Percentiles rank a stretch among this genome's conserved stretches.
phyloP scores from a whole-genome alignment of 1,140 invertebrate genomes.

The roundworm (Caenorhabditis elegans) region DNA sequence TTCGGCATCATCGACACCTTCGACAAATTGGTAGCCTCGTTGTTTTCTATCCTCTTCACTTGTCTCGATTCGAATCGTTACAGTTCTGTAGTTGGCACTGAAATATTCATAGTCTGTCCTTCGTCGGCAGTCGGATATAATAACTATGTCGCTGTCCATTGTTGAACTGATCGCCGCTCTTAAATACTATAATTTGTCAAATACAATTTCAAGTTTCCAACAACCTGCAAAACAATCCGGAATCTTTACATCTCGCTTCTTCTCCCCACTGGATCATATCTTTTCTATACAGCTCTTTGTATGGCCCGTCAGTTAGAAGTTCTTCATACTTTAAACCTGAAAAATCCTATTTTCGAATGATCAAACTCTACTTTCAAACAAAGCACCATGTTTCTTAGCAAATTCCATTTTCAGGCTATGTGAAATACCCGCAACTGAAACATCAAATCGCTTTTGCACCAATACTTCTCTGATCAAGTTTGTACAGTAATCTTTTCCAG shows the following conservation, averaged over 20 bases:
- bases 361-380: no score
- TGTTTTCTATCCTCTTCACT: background rate
- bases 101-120: slow-evolving; percentile 9
- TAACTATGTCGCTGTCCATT: background rate
- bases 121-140: slow-evolving; percentile 29
- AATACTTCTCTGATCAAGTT: background rate
- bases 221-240: slow-evolving; percentile 28
- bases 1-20: slow-evolving; percentile 33
- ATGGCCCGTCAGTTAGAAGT: slow-evolving; percentile 13
- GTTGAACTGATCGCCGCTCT: background rate
- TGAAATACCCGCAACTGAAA: background rate
- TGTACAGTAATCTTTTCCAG: slow-evolving; percentile 34
- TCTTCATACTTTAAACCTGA: slow-evolving; percentile 23
- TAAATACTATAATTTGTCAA: background rate
- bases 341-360: background rate
- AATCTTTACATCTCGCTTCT: background rate
- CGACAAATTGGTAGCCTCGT: slow-evolving; percentile 10
- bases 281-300: slow-evolving; percentile 31
- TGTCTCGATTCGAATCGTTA: background rate
- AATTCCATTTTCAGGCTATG: slow-evolving; percentile 22
- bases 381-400: background rate
- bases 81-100: background rate
- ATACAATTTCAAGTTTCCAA: no score
- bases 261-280: slow-evolving; percentile 43
- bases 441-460: background rate